phyloP scores from a whole-genome alignment of 1,140 invertebrate species.

The Brachionus rubens region DNA sequence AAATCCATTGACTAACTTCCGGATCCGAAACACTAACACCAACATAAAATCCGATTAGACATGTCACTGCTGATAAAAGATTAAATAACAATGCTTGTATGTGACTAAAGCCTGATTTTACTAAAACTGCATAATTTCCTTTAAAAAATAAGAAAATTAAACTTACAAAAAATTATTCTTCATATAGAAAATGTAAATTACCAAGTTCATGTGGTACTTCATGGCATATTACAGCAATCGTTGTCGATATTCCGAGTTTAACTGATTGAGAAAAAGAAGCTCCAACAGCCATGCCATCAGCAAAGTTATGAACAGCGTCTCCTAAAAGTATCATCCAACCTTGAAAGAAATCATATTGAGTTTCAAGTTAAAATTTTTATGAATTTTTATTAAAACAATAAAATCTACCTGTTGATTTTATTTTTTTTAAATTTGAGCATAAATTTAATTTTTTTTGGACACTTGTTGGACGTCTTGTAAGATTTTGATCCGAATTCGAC shows the following conservation, averaged over 20 bases:
- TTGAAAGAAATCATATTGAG: no score
- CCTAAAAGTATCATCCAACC: slow-evolving; percentile 61
- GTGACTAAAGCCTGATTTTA: slow-evolving; percentile 42
- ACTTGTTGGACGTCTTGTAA: neutral
- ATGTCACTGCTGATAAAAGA: slow-evolving; percentile 65
- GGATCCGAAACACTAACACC: neutral
- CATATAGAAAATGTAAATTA: slow-evolving; percentile 49
- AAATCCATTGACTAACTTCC: slow-evolving; percentile 33
- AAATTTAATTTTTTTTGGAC: slow-evolving; percentile 10
- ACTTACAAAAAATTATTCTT: neutral
- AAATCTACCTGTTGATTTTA: slow-evolving; percentile 36
- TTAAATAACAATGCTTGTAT: slow-evolving; percentile 42
- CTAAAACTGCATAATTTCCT: slow-evolving; percentile 48
- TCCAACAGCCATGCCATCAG: slow-evolving; percentile 62
- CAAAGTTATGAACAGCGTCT: slow-evolving; percentile 63
- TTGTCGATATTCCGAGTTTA: slow-evolving; percentile 57
- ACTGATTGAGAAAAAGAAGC: slow-evolving; percentile 59
- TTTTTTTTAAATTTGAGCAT: neutral
- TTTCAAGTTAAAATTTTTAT: neutral
- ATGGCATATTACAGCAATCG: slow-evolving; percentile 62
- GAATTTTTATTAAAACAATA: neutral
- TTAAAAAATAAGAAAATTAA: neutral
- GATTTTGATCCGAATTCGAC: neutral
- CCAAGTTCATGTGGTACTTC: slow-evolving; percentile 64
- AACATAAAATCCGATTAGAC: slow-evolving; percentile 42